Evolutionary conservation across 2,113 vertebrate genomes (phyloP).

Genomic region (Anser brachyrhynchus): DNA sequence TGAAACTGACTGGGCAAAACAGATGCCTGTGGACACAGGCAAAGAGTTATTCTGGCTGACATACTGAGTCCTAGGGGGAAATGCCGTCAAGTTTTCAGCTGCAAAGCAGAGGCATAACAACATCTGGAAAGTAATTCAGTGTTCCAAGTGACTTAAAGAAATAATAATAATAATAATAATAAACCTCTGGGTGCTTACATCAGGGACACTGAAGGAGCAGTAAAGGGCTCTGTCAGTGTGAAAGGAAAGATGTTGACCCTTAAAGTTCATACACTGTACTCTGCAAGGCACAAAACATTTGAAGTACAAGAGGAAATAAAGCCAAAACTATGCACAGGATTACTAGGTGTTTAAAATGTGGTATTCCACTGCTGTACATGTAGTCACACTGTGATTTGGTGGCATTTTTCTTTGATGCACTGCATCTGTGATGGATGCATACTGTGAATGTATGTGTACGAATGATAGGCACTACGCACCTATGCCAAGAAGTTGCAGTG

Average conservation of each 20-base stretch:
- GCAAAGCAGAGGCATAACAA: not conserved
- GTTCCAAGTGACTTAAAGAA: not conserved
- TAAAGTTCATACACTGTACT: not conserved
- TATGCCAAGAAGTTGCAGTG: not conserved
- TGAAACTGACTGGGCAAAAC: fast-evolving
- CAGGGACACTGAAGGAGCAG: not conserved
- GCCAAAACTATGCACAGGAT: not conserved
- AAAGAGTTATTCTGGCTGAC: not conserved
- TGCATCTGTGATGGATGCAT: not conserved
- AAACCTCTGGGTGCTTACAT: not conserved
- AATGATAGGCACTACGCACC: not conserved
- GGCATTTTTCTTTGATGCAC: not conserved
- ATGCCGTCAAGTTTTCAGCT: not conserved
- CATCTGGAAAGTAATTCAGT: not conserved
- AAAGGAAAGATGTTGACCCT: not conserved
- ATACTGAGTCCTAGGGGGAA: not conserved
- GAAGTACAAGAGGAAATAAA: not conserved
- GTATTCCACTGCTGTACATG: not conserved
- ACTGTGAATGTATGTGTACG: not conserved
- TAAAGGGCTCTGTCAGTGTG: not conserved
- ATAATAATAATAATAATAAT: not conserved
- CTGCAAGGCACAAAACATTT: not conserved
- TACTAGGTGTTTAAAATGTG: not conserved
- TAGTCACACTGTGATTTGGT: not conserved
- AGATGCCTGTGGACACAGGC: not conserved